Base-by-base conservation (phyloP, 1,140 invertebrate genomes). In the Nymphalis io region DNA sequence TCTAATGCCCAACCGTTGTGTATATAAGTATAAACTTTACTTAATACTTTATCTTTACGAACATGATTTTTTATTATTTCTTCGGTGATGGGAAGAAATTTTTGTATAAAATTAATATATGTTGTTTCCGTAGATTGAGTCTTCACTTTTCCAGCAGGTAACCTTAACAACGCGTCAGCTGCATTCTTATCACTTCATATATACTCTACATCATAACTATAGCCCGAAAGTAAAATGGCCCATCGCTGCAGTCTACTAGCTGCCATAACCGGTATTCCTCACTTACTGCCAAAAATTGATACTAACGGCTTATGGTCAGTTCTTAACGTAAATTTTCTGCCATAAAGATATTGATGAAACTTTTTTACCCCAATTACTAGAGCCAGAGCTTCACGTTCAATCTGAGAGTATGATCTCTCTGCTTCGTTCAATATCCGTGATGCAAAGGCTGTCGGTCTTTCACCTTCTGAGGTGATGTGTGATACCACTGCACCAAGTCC, bases 361-460 rank as follows among this genome's bases (percentile, higher is more conserved):
- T 48, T 48, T 48, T 15, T 18, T 12, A 48, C 16, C 1, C 46
- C 46, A 11, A 18, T 18, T 3, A 48, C 1, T 18, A 48, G 18
- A 4, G 46, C 46, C 16, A 48, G 18, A 0, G 16, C 46, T 21
- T 60, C 38, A n/a, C 20, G 16, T 44, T 60, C 38, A 42, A 60
- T 60, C 18, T 60, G 59, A 5, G 27, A 60, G 16, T 48, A 60
- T 21, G 33, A 20, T 60, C 42, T 60, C 20, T 39, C 59, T 1
- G 38, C 15, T 16, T 3, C 10, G 16, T 18, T 48, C 6, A 48
- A 15, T 16, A 48, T n/a, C 8, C 46, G 12, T 18, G 46, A 48
- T 48, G 46, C 46, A 20, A 8, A 48, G 1, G 46, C n/a, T 0
- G 18, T 48, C 23, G 23, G 23, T 23, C 23, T 23, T 23, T 23